Conservation (phyloP, 2,888 invertebrate genomes). For the Carpatolechia fugitivella region DNA sequence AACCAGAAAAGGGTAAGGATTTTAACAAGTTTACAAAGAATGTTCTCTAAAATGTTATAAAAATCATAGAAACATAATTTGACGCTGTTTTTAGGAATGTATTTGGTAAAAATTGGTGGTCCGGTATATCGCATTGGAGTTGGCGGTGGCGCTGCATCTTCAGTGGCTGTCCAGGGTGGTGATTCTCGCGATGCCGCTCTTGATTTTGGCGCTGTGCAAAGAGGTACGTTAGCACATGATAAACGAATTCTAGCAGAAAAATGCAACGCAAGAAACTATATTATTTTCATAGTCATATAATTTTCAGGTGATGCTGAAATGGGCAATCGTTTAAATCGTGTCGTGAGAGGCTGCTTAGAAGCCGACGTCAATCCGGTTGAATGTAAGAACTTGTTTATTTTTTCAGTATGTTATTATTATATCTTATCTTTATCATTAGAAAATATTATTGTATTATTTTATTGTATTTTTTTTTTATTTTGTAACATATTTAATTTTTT, state of each 20-base stretch:
- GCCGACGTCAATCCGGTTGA: conserved; percentile 90
- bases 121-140: conserved; percentile 99
- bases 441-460: too few relatives aligned
- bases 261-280: too few relatives aligned
- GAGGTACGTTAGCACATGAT: conserved; percentile 70
- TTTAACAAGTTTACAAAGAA: conserved; percentile 1
- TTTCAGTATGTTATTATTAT: too few relatives aligned
- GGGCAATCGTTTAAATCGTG: conserved; percentile 97
- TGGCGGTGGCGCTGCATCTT: conserved; percentile 99
- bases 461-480: too few relatives aligned
- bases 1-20: conserved; percentile 83
- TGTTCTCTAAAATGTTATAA: background rate
- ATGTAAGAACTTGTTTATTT: conserved; percentile 46
- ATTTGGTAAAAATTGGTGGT: conserved; percentile 96
- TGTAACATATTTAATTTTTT: too few relatives aligned
- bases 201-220: conserved; percentile 98
- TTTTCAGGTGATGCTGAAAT: conserved; percentile 94
- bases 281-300: too few relatives aligned
- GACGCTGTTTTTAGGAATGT: conserved; percentile 81
- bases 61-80: background rate
- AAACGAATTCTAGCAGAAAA: background rate
- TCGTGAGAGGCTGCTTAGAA: conserved; percentile 95
- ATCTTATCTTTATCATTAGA: too few relatives aligned
- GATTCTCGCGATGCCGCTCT: conserved; percentile 85
- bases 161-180: conserved; percentile 93